These are phyloP conservation scores for Kryptolebias marmoratus DNA, from an alignment of 2,113 vertebrate species.

Conservation along the genomic window DNA sequence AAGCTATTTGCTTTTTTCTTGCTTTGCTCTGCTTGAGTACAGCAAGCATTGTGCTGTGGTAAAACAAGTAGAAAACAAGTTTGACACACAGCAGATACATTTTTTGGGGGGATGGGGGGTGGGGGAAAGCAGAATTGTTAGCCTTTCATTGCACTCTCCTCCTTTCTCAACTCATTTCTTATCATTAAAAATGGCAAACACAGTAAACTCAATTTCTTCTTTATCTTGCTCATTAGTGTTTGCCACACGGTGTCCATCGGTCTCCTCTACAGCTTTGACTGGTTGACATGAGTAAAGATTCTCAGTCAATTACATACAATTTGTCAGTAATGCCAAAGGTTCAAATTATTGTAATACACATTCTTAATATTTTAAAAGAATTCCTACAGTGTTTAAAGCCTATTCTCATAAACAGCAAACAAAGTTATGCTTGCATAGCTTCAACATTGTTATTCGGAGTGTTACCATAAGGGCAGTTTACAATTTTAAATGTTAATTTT, in stretches of 20 bases:
- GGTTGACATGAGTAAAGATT: constrained; percentile 35
- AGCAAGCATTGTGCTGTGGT: constrained; percentile 49
- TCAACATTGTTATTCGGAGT: constrained; percentile 6
- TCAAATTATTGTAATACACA: constrained; percentile 17
- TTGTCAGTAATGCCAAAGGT: constrained; percentile 15
- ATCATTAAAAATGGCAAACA: constrained; percentile 55
- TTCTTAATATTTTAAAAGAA: not conserved
- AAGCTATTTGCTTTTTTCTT: constrained; percentile 71
- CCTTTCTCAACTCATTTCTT: constrained; percentile 39
- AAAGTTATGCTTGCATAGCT: constrained; percentile 4
- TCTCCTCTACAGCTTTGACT: constrained; percentile 53
- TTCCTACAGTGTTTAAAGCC: not conserved
- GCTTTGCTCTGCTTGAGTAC: constrained; percentile 56
- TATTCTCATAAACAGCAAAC: not conserved
- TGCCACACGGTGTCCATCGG: constrained; percentile 49
- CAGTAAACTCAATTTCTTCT: constrained; percentile 58
- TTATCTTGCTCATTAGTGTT: constrained; percentile 69
- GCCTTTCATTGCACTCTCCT: constrained; percentile 18
- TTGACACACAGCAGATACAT: constrained; percentile 54
- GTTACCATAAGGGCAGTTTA: constrained; percentile 10
- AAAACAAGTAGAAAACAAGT: constrained; percentile 43
- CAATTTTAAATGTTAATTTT: constrained; percentile 40
- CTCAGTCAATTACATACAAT: constrained; percentile 20
- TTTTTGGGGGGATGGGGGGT: constrained; percentile 10
- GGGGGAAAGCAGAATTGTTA: constrained; percentile 20